Base-by-base conservation (phyloP, 1,140 invertebrate species). In the Zaprionus kolodkinae region DNA sequence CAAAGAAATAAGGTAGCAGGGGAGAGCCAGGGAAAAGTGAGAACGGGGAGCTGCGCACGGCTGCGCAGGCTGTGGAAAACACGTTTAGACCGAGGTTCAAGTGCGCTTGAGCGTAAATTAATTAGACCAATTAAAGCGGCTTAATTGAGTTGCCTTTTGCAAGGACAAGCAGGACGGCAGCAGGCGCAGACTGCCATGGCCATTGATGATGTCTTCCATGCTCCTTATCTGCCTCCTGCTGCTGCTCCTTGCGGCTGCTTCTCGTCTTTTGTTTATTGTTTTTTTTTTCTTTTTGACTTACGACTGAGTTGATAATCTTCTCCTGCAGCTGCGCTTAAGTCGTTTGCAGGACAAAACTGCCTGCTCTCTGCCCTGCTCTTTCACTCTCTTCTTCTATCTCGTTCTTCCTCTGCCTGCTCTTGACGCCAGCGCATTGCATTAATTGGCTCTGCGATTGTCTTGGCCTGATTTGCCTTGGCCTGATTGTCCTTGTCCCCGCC, bases 71-170 rank as follows among this genome's bases (percentile, higher is more conserved):
- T 77, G 66, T 69, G 79, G 66, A 84, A 80, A 87, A 84, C 84
- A 89, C 85, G 85, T 89, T 89, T 89, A 89, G 86, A 79, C 75
- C 75, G 86, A 89, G 68, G 55, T 76, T 89, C 55, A 89, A 89
- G 85, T 81, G 85, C 86, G 85, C 84, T 89, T 89, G 90, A 90
- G 90, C 86, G 91, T 84, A 91, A 91, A 91, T 91, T 91, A 91
- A 91, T 91, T 91, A 91, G 90, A 81, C 90, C 90, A 91, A 91
- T 91, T 91, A 91, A 91, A 91, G 78, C 83, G 72, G 76, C 90
- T 86, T 91, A 91, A 91, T 91, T 91, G 86, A 91, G 90, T 89
- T 91, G 89, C 88, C 84, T 82, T 75, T 68, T 68, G 60, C 81
- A 73, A 73, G 85, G 81, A 89, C 85, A 89, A 57, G 40, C 76